Evolutionary conservation across 2,888 invertebrate species (phyloP), one percentile per base, ranked within the genome.

Genomic region (Lasioglossum malachurum): DNA sequence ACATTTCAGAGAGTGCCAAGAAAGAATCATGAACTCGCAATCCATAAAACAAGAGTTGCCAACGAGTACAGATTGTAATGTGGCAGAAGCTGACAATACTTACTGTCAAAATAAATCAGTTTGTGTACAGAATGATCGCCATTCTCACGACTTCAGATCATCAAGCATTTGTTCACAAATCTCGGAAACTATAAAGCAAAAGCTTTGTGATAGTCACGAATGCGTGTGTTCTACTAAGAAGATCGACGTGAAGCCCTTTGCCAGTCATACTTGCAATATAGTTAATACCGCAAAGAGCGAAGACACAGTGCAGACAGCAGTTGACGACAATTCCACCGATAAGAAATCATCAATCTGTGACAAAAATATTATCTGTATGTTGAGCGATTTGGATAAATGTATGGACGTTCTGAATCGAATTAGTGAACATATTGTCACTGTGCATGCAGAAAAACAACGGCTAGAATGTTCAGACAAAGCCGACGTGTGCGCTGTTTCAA

Each of bases 31-130:
- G 72, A 80, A 82, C 71, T 64, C 78, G n/a, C 80, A 87, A 64
- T 80, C 73, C 67, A 87, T 90, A 73, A 91, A 88, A 31, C 85
- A 88, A 75, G 87, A 92, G 76, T 84, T 87, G 71, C 83, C 86
- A 69, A 83, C 75, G 35, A 88, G 84, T 72, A 83, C 78, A 46
- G 79, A 87, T 85, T 81, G 57, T 64, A 86, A 80, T 67, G 75
- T 73, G 3, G 53, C 72, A 67, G 44, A 85, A 44, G 5, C 82
- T 60, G 72, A 82, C 57, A 38, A 69, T 38, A 67, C 49, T 31
- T 87, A 49, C 71, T 83, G 78, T 27, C 49, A 73, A 74, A 80
- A 77, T 23, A 75, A 77, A 75, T 76, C 74, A 53, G 71, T 80
- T 71, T 71, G 80, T 60, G 57, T 76, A 35, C 73, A 80, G 73